Percentiles rank a stretch among this genome's conserved stretches.
These are phyloP conservation scores for Prionailurus bengalensis DNA, from an alignment of 2,113 vertebrate genomes.

Conservation along the genomic window DNA sequence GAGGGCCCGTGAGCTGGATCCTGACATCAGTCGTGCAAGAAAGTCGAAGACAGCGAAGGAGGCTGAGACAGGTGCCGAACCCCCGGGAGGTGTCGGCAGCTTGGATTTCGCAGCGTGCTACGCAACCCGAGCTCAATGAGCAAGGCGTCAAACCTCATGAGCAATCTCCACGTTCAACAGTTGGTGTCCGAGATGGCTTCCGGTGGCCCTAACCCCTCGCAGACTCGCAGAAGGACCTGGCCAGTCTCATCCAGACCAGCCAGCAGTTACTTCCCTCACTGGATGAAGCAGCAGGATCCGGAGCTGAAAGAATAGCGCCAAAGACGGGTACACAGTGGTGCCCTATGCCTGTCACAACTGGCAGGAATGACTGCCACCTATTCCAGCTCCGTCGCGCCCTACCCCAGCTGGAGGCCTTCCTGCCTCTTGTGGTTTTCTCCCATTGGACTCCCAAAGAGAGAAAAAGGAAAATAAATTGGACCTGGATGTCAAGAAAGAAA, in stretches of 20 bases:
- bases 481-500: not conserved
- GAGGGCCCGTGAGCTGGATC: not conserved
- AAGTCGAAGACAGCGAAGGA: not conserved
- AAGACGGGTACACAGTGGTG: slow-evolving; percentile 93
- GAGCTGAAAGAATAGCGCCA: slow-evolving; percentile 94
- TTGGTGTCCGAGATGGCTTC: slow-evolving; percentile 96
- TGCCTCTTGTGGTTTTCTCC: not conserved
- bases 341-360: slow-evolving; percentile 93
- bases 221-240: slow-evolving; percentile 90
- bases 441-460: not conserved
- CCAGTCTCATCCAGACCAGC: slow-evolving; percentile 95
- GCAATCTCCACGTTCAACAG: slow-evolving; percentile 95
- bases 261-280: slow-evolving; percentile 93
- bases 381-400: rapidly evolving
- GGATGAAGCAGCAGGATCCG: slow-evolving; percentile 96
- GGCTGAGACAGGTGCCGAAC: no score
- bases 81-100: not conserved
- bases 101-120: rapidly evolving
- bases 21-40: not conserved
- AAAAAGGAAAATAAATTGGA: not conserved
- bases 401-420: not conserved
- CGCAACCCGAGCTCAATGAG: not conserved
- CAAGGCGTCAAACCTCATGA: slow-evolving; percentile 94
- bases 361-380: slow-evolving; percentile 82
- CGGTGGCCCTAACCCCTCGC: slow-evolving; percentile 87